A percentile compares a stretch with the other conserved stretches of the same genome.
Conservation (phyloP, 2,888 invertebrate species). For the Scaeva pyrastri region DNA sequence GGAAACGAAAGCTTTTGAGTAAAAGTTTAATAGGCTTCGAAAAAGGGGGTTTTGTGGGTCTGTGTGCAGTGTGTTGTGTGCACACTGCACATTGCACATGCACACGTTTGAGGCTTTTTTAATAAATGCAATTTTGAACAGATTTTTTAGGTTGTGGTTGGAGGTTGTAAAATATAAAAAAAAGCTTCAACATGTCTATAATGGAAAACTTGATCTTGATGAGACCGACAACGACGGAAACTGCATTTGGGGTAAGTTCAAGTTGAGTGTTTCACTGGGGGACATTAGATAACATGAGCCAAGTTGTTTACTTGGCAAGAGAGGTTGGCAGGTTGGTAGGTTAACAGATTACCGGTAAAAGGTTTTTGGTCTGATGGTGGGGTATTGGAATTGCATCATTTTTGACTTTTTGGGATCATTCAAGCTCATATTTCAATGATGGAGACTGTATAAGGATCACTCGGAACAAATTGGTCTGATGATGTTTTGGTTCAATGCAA, state of each 20-base stretch:
- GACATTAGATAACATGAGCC: conserved; percentile 54
- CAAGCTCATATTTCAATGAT: too few relatives aligned
- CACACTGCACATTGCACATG: too few relatives aligned
- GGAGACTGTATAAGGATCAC: too few relatives aligned
- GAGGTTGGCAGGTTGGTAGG: too few relatives aligned
- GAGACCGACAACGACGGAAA: conserved; percentile 23
- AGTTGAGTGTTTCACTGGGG: conserved; percentile 68
- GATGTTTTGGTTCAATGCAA: too few relatives aligned
- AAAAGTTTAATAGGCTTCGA: conserved; percentile 46
- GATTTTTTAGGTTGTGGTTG: not conserved
- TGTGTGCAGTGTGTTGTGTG: not conserved
- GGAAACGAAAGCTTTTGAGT: conserved; percentile 58
- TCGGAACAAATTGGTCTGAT: too few relatives aligned
- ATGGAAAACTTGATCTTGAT: conserved; percentile 64
- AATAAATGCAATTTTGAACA: not conserved
- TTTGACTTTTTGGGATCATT: too few relatives aligned
- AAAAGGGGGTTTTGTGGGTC: conserved; percentile 4
- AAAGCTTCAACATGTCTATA: conserved; percentile 40
- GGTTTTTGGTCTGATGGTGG: too few relatives aligned
- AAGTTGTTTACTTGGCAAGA: not conserved
- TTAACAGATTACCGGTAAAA: too few relatives aligned
- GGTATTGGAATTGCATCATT: too few relatives aligned
- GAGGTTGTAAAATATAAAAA: not conserved
- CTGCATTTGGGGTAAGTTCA: conserved; percentile 66
- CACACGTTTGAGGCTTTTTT: not conserved